Base-by-base conservation (phyloP, 2,888 invertebrate species). In the Dryobota labecula region DNA sequence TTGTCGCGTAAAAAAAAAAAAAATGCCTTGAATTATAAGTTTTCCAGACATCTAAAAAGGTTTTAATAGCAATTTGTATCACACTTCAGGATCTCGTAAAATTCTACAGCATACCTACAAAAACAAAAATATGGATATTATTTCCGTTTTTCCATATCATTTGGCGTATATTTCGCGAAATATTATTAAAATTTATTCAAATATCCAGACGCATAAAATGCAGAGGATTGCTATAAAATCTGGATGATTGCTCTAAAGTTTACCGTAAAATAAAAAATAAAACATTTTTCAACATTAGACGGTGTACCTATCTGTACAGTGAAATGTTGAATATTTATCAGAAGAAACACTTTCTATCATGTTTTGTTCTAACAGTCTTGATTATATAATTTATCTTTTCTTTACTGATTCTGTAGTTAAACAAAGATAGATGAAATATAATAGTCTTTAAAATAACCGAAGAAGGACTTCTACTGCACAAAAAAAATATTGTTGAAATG, bases 171-270 rank as follows among this genome's bases (percentile, higher is more conserved):
- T 47, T 47, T 36, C 4, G 18, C 13, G n/a, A 20, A 63, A 41
- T 68, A 15, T 78, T 66, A 78, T 82, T 69, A 30, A 68, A 74
- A 82, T 73, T 70, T 70, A 79, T 84, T 82, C 70, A 63, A 62
- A 33, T 56, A 53, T 54, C 57, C 58, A 82, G 82, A 77, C 82
- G 36, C 71, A 78, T 76, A 78, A 81, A 83, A 62, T 56, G 36
- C 64, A 74, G 54, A 62, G 30, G 41, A 49, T 43, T 24, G 60
- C 41, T 45, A 64, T 69, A 64, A 83, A 78, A 66, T 33, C 45
- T 36, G 36, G 2, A 38, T 9, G 47, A 61, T 68, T n/a, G 51
- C 43, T 67, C 45, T 70, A 51, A 67, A 66, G 60, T 61, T 61
- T 51, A 63, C 45, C 18, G 54, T 53, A 54, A 76, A 60, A 65